A percentile compares a stretch with the other conserved stretches of the same genome.
Conservation (phyloP, 2,888 invertebrate genomes). For the Heliconius charithonia region DNA sequence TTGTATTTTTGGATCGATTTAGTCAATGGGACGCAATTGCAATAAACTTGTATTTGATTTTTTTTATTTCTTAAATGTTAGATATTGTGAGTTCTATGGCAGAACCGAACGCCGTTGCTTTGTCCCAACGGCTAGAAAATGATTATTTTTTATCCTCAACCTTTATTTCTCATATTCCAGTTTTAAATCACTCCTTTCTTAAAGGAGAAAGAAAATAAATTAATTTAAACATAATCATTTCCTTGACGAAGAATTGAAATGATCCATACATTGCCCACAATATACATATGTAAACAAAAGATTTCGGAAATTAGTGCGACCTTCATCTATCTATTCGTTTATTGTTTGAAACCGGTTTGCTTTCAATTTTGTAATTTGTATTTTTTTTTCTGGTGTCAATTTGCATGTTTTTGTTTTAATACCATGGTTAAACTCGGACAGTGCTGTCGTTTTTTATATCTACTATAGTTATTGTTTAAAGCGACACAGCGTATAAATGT, state of each 20-base stretch:
- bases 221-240: too few relatives aligned
- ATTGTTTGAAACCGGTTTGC: constrained; percentile 10
- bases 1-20: background rate
- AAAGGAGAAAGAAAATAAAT: too few relatives aligned
- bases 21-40: background rate
- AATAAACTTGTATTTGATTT: background rate
- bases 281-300: constrained; percentile 28
- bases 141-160: too few relatives aligned
- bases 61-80: background rate
- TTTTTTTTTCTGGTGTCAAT: constrained; percentile 1
- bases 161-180: too few relatives aligned
- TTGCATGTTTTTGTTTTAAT: constrained; percentile 14
- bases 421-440: background rate
- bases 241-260: too few relatives aligned
- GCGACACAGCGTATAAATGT: too few relatives aligned
- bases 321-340: constrained; percentile 6
- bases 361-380: constrained; percentile 17
- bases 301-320: constrained; percentile 31
- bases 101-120: too few relatives aligned
- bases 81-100: too few relatives aligned
- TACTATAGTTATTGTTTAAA: background rate
- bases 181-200: too few relatives aligned
- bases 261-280: background rate
- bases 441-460: background rate
- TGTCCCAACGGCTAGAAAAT: too few relatives aligned